Base-by-base conservation (phyloP, 2,888 invertebrate species). In the Crocallis elinguaria region DNA sequence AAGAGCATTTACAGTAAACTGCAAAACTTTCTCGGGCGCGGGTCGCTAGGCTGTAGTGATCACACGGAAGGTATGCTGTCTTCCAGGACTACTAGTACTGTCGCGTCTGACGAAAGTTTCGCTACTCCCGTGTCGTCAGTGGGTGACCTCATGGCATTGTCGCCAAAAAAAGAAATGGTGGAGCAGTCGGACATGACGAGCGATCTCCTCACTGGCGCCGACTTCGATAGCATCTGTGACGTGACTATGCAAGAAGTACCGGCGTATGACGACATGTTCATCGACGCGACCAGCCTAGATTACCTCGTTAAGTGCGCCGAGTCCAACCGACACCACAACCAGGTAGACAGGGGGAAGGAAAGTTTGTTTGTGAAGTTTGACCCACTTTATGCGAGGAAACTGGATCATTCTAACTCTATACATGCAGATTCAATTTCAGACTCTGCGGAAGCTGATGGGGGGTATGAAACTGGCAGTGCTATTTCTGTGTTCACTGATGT, bases 361-460 rank as follows among this genome's bases (percentile, higher is more conserved):
- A 95, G 95, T 46, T 85, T 95, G 37, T 95, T 94, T 81, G 93
- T 94, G 7, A 95, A 93, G 64, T 94, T 94, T 67, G 94, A 94
- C 71, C 94, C 94, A 1, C 67, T 94, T 17, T 89, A 88, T 69
- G 81, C 89, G 6, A 72, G 72, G 36, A 77, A 75, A 48, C 60
- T 71, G 17, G 72, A 74, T 36, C 68, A 68, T 39, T 54, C 68
- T 3, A 68, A 60, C 46, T 66, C 71, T 41, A 45, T 64, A 11
- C 66, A 71, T 32, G 68, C 75, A 37, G 79, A 77, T 29, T 75
- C 79, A 12, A 63, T 61, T 37, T 66, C 69, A 12, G 81, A 84
- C 44, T 75, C 79, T 0, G 73, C 71, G 1, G 88, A 89, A 41
- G 75, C 67, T 63, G 90, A 91, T 70, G 67, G 82, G 36, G 90